phyloP scores from a whole-genome alignment of 2,888 invertebrate species.

The Eupithecia insigniata region DNA sequence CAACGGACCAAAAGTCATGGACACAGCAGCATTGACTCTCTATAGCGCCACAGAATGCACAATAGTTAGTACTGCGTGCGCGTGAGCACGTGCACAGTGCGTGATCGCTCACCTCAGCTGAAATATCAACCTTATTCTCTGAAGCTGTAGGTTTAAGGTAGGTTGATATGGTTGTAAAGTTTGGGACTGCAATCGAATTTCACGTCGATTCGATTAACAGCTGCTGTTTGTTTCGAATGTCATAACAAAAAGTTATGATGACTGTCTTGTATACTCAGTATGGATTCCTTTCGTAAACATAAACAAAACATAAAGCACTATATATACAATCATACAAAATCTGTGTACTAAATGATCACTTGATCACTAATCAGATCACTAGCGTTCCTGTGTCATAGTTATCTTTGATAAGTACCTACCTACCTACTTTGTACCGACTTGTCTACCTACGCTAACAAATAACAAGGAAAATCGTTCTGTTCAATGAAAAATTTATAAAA shows the following conservation, averaged over 20 bases:
- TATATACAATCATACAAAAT: not conserved
- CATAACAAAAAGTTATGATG: not conserved
- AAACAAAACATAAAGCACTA: too few relatives aligned
- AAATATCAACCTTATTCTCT: constrained; percentile 43
- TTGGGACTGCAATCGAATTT: constrained; percentile 40
- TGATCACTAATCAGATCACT: not conserved
- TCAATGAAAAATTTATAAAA: not conserved
- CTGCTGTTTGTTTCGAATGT: constrained; percentile 12
- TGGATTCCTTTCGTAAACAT: not conserved
- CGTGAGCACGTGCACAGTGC: constrained; percentile 65
- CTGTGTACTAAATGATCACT: not conserved
- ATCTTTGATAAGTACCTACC: not conserved
- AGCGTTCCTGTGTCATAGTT: not conserved
- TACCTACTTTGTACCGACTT: too few relatives aligned
- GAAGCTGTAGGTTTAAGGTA: constrained; percentile 29
- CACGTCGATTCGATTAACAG: constrained; percentile 37
- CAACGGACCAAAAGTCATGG: constrained; percentile 18
- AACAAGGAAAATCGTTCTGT: not conserved
- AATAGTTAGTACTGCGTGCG: constrained; percentile 46
- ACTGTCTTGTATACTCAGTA: not conserved
- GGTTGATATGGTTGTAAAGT: constrained; percentile 16
- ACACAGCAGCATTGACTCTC: constrained; percentile 48
- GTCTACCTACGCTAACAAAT: not conserved
- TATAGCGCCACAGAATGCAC: constrained; percentile 44
- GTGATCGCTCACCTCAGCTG: constrained; percentile 57